Evolutionary conservation across 30 jellyfish, hydroid and myxozoan species (phyloP), one percentile per base, ranked within the genome.

Genomic region (Mastigias papua): DNA sequence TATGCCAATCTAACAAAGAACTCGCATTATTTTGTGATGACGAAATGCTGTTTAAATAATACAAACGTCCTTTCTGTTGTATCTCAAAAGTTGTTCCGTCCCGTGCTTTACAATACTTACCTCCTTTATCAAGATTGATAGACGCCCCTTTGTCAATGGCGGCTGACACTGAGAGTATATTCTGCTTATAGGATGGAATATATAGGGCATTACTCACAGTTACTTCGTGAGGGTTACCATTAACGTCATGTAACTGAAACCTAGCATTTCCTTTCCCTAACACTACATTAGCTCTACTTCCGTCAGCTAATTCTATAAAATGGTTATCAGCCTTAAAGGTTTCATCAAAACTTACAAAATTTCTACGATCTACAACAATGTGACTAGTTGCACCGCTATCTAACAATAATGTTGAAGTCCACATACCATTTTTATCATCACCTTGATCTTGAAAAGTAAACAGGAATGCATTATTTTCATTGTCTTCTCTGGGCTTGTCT

Each of bases 301-400:
- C 92, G 63, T 87, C 93, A 61, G 96, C 96, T 76, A 87, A 51
- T 65, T 87, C 93, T 19, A 76, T 76, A 54, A 57, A 87, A 77
- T 87, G 93, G 20, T 83, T 71, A 13, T 26, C 66, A 25, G 73
- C 22, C 42, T 83, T 54, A 48, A 48, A 48, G 35, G 31, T 86
- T 37, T 37, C 54, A 37, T 37, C 89, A 34, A 86, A 5, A 34
- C 46, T 81, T 49, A 32, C 46, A 48, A 81, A 81, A 51, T 50
- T 16, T 61, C 32, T 16, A 19, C 27, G 30, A 23, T 58, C 80
- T 50, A 19, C 42, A 16, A 78, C 64, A 50, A 26, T 37, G 34
- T 78, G 89, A 17, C 61, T 78, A 31, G 79, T 78, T 20, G 89
- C 89, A 51, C 89, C 81, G 54, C 89, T 19, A 58, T 49, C 89